phyloP scores from a whole-genome alignment of 2,113 vertebrate species.

The Osmerus eperlanus region DNA sequence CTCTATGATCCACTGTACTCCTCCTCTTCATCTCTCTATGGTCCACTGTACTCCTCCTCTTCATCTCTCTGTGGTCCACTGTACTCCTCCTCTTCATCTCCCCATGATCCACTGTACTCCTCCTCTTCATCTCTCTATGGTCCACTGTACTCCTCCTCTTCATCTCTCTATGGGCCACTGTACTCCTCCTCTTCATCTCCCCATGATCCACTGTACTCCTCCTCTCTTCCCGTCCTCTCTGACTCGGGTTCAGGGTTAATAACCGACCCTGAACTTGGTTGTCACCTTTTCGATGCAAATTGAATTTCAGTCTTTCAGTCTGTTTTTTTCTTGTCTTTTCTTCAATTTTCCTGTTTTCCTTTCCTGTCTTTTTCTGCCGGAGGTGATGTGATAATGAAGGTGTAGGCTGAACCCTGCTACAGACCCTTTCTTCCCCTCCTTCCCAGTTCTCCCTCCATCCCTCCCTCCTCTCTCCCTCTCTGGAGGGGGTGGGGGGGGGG shows the following conservation, averaged over 20 bases:
- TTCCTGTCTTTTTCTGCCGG: conserved; percentile 1
- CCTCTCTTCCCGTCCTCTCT: conserved; percentile 1
- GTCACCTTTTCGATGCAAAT: conserved; percentile 47
- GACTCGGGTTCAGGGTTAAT: conserved; percentile 20
- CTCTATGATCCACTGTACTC: neutral
- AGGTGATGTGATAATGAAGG: neutral
- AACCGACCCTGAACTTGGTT: conserved; percentile 24
- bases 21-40: neutral
- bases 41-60: conserved; percentile 4
- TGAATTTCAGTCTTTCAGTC: conserved; percentile 29
- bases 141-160: conserved; percentile 3
- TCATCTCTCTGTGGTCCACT: too few species aligned
- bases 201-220: neutral
- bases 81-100: conserved; percentile 8
- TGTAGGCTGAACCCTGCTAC: neutral
- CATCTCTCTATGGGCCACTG: too few species aligned
- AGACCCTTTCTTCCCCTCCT: neutral
- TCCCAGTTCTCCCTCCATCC: neutral
- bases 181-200: conserved; percentile 8
- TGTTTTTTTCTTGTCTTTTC: conserved; percentile 11
- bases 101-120: neutral
- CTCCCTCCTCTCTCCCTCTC: conserved; percentile 21
- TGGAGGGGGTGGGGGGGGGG: neutral
- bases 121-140: neutral
- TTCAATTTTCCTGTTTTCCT: neutral